phyloP scores from a whole-genome alignment of 2,797 vertebrate genomes.

The Bovichtus variegatus region DNA sequence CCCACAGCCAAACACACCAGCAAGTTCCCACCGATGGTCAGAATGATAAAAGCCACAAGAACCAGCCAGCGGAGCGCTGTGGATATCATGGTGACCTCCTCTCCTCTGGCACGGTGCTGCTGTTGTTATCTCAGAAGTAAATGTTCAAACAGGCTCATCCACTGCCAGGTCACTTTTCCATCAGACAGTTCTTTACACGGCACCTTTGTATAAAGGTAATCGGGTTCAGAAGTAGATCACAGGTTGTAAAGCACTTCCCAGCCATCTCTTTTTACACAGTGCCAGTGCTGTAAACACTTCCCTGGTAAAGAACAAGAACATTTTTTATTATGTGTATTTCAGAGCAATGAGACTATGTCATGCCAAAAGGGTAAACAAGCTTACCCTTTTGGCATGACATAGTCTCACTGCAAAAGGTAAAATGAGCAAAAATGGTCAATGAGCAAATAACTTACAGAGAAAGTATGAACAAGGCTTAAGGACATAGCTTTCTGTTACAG shows the following conservation, averaged over 20 bases:
- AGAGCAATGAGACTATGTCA: no score
- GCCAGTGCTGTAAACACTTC: not conserved
- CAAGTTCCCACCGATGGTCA: slow-evolving; percentile 91
- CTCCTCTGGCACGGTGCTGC: not conserved
- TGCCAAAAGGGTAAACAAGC: no score
- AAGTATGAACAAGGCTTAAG: not conserved
- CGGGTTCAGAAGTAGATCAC: slow-evolving; percentile 17
- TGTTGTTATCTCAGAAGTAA: slow-evolving; percentile 22
- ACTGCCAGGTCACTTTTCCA: slow-evolving; percentile 16
- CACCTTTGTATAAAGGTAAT: not conserved
- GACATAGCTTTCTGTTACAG: not conserved
- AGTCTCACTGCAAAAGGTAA: not conserved
- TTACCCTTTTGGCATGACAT: not conserved
- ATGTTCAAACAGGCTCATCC: slow-evolving; percentile 12
- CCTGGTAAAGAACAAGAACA: slow-evolving; percentile 49
- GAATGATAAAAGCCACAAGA: slow-evolving; percentile 85
- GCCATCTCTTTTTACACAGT: slow-evolving; percentile 29
- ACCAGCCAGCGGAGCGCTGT: slow-evolving; percentile 81
- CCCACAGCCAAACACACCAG: slow-evolving; percentile 93
- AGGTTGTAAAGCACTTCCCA: slow-evolving; percentile 6
- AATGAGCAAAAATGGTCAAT: not conserved
- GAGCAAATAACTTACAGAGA: not conserved
- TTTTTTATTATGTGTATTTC: not conserved
- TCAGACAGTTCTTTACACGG: slow-evolving; percentile 6
- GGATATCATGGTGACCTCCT: slow-evolving; percentile 67